Base-by-base conservation (phyloP, 2,797 vertebrate genomes). In the Eupleurogrammus muticus region DNA sequence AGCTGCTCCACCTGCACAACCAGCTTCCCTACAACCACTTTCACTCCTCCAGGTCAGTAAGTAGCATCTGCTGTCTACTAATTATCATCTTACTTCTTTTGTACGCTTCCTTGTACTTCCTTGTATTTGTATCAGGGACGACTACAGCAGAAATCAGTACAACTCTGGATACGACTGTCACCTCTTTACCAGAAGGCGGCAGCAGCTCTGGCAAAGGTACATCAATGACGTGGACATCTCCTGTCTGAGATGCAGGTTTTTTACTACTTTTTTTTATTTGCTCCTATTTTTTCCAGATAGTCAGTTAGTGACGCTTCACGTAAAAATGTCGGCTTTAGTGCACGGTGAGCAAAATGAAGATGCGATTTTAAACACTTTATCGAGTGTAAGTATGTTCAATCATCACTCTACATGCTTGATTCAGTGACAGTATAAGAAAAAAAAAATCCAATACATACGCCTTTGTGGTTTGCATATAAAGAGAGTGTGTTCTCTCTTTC, bases 351-450 rank as follows among this genome's bases (percentile, higher is more conserved):
- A 60, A n/a, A 81, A 24, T 32, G 20, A 63, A 24, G 51, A 56
- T 12, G 59, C 17, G 5, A 66, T 73, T 23, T 13, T 54, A 49
- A 19, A 57, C 24, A 72, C 47, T 38, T 1, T 87, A 6, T 66
- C 70, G 9, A 11, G 60, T 54, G 87, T 84, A 78, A 78, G 85
- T 73, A 36, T 19, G 42, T 59, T 17, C 19, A 50, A 19, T 5
- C 46, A 58, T 42, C 3, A 19, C 40, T 16, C 14, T n/a, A n/a
- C n/a, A n/a, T n/a, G n/a, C n/a, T n/a, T n/a, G n/a, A n/a, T n/a
- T n/a, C n/a, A n/a, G n/a, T n/a, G n/a, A n/a, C n/a, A n/a, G n/a
- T n/a, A n/a, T n/a, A n/a, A n/a, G n/a, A n/a, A n/a, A n/a, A n/a
- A n/a, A n/a, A n/a, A n/a, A n/a, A n/a, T n/a, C n/a, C n/a, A n/a